Percentiles rank a stretch among this genome's conserved stretches.
Conservation (phyloP, 2,797 vertebrate genomes). For the Merluccius polli region DNA sequence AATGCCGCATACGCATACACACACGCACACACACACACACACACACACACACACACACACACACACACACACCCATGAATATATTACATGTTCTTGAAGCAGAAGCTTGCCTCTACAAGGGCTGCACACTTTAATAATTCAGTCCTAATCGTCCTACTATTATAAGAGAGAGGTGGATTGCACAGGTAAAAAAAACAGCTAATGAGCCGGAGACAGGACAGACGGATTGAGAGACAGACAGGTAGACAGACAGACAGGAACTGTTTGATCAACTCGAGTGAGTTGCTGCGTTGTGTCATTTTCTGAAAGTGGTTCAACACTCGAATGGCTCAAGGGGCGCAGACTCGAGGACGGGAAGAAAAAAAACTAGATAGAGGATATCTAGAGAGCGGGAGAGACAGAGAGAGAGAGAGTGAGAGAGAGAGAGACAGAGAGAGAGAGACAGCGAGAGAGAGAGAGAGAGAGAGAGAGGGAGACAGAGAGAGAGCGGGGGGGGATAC, state of each 20-base stretch:
- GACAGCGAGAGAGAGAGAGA: no score
- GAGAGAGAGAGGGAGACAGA: no score
- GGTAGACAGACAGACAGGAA: neutral
- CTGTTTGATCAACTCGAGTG: neutral
- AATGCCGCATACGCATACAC: neutral
- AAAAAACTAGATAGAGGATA: neutral
- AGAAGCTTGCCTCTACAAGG: neutral
- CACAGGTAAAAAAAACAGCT: no score
- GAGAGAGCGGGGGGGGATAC: neutral
- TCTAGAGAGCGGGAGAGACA: neutral
- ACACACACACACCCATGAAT: neutral
- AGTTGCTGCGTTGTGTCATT: neutral
- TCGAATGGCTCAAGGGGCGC: neutral
- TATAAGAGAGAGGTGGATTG: neutral
- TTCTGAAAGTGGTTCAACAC: neutral
- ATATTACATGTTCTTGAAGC: neutral
- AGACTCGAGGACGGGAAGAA: neutral
- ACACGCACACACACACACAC: constrained; percentile 7
- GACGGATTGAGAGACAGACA: neutral
- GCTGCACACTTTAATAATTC: neutral
- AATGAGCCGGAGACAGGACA: neutral
- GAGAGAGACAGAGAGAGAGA: no score
- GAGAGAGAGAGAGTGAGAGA: neutral
- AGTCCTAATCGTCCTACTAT: neutral
- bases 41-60: neutral